Base-by-base conservation (phyloP, 2,113 vertebrate species). In the Mola mola region DNA sequence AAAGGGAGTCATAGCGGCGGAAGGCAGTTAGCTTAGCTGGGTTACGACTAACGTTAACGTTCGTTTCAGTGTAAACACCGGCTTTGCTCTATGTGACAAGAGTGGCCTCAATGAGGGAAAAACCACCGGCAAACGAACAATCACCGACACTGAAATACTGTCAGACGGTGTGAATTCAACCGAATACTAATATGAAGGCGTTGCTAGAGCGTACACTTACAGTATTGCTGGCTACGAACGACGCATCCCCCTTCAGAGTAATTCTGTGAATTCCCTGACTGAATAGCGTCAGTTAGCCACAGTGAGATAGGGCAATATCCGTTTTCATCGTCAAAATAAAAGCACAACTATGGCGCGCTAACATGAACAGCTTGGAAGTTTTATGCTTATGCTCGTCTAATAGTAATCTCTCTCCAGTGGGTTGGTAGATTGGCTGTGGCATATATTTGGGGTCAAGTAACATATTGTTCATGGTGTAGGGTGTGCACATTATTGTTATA, bases 231-330 rank as follows among this genome's bases (percentile, higher is more conserved):
- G 31, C 51, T 80, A 72, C 21, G 16, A 73, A 20, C 8, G 62
- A 60, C 15, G 79, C 82, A 81, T 86, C 88, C 82, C 77, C 79
- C 49, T 69, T 24, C 20, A 6, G 1, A 72, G 61, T 68, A 59
- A 34, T 26, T 42, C 37, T 42, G 50, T 37, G 57, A 60, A 58
- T 38, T 31, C 19, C 0, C 41, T 6, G 13, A 38, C 29, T 0
- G 13, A 51, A 6, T 2, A 1, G 0, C 22, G 72, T 33, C 63
- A 33, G 19, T 1, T 11, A 29, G 1, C 8, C 0, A 1, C 2
- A 1, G 5, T 2, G 1, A 20, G 9, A 46, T 2, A 7, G 2
- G 2, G 0, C 2, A 37, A 28, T 60, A n/a, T 85, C 85, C 74
- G 68, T 36, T 56, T 12, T 4, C 0, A 0, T 0, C 7, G 48